Conservation (phyloP, 2,797 vertebrate species). For the Liparis tanakae region DNA sequence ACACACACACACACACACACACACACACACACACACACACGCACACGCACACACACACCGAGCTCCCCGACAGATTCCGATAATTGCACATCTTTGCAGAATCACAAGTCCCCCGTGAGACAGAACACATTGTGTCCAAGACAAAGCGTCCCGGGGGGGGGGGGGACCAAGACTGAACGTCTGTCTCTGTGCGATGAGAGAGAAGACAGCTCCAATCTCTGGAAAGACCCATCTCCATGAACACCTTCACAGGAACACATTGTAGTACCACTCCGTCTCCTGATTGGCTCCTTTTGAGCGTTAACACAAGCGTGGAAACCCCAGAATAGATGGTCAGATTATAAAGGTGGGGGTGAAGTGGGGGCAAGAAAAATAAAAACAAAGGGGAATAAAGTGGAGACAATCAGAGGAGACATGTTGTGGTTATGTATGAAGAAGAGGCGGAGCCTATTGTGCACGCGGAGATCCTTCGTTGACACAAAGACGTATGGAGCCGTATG, state of each 20-base stretch:
- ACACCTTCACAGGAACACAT: conserved; percentile 49
- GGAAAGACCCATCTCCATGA: conserved; percentile 63
- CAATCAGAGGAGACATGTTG: conserved; percentile 24
- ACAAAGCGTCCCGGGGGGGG: conserved; percentile 61
- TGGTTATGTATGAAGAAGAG: conserved; percentile 22
- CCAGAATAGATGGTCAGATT: conserved; percentile 43
- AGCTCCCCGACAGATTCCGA: conserved; percentile 41
- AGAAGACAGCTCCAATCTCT: conserved; percentile 57
- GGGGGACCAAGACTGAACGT: conserved; percentile 44
- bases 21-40: too few species aligned
- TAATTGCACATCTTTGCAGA: conserved; percentile 61
- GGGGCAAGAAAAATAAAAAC: conserved; percentile 34
- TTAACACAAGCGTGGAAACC: conserved; percentile 51
- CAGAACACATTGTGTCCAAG: conserved; percentile 60
- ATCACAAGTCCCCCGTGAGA: conserved; percentile 57
- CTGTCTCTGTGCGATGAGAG: conserved; percentile 48
- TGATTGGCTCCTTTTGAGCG: conserved; percentile 54
- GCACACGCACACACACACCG: conserved; percentile 3
- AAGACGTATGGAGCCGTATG: conserved; percentile 44
- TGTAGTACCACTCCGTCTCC: conserved; percentile 36
- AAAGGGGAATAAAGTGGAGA: conserved; percentile 34
- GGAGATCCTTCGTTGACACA: conserved; percentile 33
- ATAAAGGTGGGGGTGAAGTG: conserved; percentile 33
- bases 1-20: too few species aligned
- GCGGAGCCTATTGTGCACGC: background rate